A percentile compares a stretch with the other conserved stretches of the same genome.
Conservation (phyloP, 1,140 invertebrate genomes). For the Telenomus remus region DNA sequence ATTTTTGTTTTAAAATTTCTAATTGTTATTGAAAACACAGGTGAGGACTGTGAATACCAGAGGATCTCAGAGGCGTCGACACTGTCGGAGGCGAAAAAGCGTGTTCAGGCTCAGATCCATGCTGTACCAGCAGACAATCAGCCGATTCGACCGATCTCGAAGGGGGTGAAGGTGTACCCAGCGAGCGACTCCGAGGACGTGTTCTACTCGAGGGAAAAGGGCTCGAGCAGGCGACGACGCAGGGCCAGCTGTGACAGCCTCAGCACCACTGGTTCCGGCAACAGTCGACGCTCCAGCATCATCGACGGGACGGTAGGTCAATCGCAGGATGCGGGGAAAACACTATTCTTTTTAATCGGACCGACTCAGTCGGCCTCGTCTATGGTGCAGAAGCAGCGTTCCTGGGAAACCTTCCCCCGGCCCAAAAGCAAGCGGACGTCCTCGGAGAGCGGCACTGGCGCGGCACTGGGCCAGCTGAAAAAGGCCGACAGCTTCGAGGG, state of each 20-base stretch:
- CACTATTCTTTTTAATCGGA: slow-evolving; percentile 74
- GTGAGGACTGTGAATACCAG: slow-evolving; percentile 79
- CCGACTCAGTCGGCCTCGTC: slow-evolving; percentile 71
- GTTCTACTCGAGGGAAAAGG: slow-evolving; percentile 72
- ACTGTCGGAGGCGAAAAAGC: slow-evolving; percentile 71
- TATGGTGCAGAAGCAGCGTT: slow-evolving; percentile 79
- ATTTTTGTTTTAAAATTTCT: neutral
- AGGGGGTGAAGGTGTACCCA: slow-evolving; percentile 75
- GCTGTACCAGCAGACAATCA: slow-evolving; percentile 69
- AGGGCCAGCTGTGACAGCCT: slow-evolving; percentile 72
- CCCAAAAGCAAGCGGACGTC: slow-evolving; percentile 73
- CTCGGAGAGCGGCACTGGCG: slow-evolving; percentile 43
- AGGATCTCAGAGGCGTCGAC: slow-evolving; percentile 78
- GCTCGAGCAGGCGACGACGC: slow-evolving; percentile 59
- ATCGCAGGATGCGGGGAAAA: slow-evolving; percentile 73
- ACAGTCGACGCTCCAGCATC: slow-evolving; percentile 74
- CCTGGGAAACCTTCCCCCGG: slow-evolving; percentile 81
- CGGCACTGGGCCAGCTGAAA: slow-evolving; percentile 71
- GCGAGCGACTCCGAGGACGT: slow-evolving; percentile 80
- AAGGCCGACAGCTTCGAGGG: slow-evolving; percentile 83
- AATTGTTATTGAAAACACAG: slow-evolving; percentile 14
- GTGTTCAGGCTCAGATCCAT: slow-evolving; percentile 77
- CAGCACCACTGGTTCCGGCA: slow-evolving; percentile 71
- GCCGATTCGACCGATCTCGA: slow-evolving; percentile 42
- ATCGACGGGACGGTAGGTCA: slow-evolving; percentile 63